Evolutionary conservation across 2,797 vertebrate genomes (phyloP).

Genomic region (Leptoclinus maculatus): DNA sequence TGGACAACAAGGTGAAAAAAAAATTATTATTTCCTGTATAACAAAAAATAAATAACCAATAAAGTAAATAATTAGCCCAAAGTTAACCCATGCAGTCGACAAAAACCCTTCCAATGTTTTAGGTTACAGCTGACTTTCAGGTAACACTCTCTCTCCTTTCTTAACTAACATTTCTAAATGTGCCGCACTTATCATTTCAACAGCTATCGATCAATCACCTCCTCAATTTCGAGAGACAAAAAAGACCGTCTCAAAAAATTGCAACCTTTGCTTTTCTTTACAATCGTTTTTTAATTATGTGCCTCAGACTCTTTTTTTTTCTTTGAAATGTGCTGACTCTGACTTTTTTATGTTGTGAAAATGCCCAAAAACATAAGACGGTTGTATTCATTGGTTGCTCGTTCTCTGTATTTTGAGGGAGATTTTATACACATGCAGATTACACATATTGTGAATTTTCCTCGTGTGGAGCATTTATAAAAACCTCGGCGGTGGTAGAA

Average conservation of each 20-base stretch:
- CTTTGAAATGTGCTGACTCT: neutral
- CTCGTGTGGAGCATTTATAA: neutral
- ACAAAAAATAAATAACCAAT: neutral
- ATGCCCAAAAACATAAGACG: neutral
- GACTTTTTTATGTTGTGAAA: neutral
- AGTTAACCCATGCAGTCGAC: neutral
- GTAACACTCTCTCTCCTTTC: neutral
- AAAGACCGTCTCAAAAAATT: neutral
- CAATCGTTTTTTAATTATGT: neutral
- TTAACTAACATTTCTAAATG: neutral
- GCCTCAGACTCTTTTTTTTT: neutral
- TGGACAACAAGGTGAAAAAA: constrained; percentile 92
- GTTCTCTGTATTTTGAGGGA: neutral
- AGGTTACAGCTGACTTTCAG: neutral
- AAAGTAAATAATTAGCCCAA: neutral
- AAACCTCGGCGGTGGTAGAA: neutral
- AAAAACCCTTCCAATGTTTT: neutral
- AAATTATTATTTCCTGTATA: neutral
- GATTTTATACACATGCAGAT: neutral
- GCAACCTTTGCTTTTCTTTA: neutral
- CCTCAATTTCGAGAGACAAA: neutral
- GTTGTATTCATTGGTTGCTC: neutral
- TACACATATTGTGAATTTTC: neutral
- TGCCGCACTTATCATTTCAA: neutral
- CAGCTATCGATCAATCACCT: neutral